A percentile compares a stretch with the other conserved stretches of the same genome.
Evolutionary conservation across 2,888 invertebrate species (phyloP).

Genomic region (Dasypolia templi): DNA sequence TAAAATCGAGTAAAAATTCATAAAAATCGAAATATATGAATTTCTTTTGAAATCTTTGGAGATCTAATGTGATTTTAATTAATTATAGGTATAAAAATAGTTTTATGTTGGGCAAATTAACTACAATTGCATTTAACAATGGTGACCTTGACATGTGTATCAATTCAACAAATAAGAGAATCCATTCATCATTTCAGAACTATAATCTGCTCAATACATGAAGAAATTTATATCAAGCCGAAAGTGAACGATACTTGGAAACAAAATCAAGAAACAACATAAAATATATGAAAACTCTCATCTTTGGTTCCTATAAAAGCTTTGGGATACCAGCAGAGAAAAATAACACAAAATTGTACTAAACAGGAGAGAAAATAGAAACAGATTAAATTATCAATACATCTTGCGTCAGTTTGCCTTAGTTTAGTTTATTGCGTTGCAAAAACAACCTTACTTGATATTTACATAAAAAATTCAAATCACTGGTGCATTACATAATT

Average conservation of each 20-base stretch:
- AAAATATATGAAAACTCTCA: constrained; percentile 74
- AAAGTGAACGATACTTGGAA: constrained; percentile 76
- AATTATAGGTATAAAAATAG: neutral
- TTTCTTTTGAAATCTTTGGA: neutral
- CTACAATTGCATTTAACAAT: neutral
- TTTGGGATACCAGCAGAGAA: constrained; percentile 76
- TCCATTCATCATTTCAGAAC: constrained; percentile 66
- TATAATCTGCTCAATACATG: constrained; percentile 69
- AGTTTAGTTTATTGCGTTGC: constrained; percentile 74
- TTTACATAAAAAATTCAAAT: constrained; percentile 78
- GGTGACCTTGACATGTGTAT: constrained; percentile 38
- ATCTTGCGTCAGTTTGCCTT: constrained; percentile 65
- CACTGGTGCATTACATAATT: constrained; percentile 80
- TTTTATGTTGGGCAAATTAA: neutral
- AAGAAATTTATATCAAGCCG: constrained; percentile 69
- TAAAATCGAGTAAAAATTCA: neutral
- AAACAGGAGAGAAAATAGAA: constrained; percentile 75
- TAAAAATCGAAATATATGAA: neutral
- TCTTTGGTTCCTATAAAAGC: constrained; percentile 84
- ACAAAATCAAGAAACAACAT: constrained; percentile 70
- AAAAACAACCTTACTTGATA: constrained; percentile 72
- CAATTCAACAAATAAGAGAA: constrained; percentile 58
- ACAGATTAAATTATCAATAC: constrained; percentile 59
- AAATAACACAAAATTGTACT: constrained; percentile 80
- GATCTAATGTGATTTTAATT: too few species aligned